A percentile compares a stretch with the other conserved stretches of the same genome.
These are phyloP conservation scores for Tenualosa ilisha DNA, from an alignment of 2,797 vertebrate genomes.

Conservation along the genomic window DNA sequence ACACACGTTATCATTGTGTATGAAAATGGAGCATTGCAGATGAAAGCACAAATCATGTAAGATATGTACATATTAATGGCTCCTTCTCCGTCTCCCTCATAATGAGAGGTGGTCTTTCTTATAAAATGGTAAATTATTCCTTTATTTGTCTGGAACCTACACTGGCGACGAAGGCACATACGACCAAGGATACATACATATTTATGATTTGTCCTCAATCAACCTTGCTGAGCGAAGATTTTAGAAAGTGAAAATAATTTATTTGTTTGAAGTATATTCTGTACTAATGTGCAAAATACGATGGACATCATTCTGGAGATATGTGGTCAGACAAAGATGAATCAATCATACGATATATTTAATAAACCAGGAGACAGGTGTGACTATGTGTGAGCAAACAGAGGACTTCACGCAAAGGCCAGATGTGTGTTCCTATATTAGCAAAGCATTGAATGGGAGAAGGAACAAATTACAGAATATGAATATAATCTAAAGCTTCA, in stretches of 20 bases:
- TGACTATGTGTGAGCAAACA: no score
- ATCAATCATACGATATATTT: background rate
- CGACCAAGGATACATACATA: background rate
- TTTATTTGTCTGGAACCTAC: background rate
- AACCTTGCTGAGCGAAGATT: background rate
- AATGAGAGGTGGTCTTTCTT: background rate
- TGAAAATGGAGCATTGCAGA: background rate
- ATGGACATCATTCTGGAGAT: background rate
- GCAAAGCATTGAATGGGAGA: no score
- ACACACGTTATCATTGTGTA: background rate
- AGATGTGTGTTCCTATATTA: no score
- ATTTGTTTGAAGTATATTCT: background rate
- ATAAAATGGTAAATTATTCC: background rate
- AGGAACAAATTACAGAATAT: no score
- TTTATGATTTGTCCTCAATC: background rate
- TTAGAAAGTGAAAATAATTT: background rate
- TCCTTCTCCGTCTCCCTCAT: background rate
- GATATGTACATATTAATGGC: background rate
- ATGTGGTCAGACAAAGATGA: no score
- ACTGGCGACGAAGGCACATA: background rate
- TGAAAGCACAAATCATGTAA: background rate
- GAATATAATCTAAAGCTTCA: no score
- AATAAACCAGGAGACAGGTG: no score
- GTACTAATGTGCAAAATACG: background rate
- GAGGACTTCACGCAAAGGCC: no score